Evolutionary conservation across 2,888 invertebrate genomes (phyloP).

Genomic region (Limenitis camilla): DNA sequence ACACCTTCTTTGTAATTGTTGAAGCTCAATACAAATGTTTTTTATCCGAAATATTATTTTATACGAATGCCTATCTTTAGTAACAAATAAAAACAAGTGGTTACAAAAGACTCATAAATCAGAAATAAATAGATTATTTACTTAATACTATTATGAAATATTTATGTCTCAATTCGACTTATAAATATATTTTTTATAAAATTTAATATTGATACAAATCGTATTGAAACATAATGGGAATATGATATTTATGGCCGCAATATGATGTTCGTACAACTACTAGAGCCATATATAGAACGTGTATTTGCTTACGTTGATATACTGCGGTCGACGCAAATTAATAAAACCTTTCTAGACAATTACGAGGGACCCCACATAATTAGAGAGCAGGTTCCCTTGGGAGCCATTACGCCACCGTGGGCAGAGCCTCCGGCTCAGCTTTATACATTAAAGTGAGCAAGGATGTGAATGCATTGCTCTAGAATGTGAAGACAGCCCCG

Average conservation of each 20-base stretch:
- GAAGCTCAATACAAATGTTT: too few relatives aligned
- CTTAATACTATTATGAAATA: too few relatives aligned
- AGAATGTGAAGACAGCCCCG: slow-evolving; percentile 21
- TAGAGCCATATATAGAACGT: slow-evolving; percentile 6
- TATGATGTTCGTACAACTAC: slow-evolving; percentile 4
- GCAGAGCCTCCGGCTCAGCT: slow-evolving; percentile 16
- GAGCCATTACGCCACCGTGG: slow-evolving; percentile 21
- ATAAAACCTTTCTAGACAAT: slow-evolving; percentile 22
- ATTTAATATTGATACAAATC: neutral
- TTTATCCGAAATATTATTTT: too few relatives aligned
- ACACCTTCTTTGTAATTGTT: too few relatives aligned
- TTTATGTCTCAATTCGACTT: neutral
- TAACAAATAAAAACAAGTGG: too few relatives aligned
- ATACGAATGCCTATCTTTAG: too few relatives aligned
- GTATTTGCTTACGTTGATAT: slow-evolving; percentile 18
- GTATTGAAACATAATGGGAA: neutral
- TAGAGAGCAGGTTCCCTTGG: slow-evolving; percentile 23
- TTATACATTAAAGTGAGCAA: slow-evolving; percentile 20
- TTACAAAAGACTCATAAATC: too few relatives aligned
- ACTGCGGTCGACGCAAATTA: slow-evolving; percentile 19
- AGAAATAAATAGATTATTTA: too few relatives aligned
- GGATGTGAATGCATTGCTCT: slow-evolving; percentile 22
- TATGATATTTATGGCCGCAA: slow-evolving; percentile 5
- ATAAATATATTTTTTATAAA: neutral
- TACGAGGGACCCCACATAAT: slow-evolving; percentile 19